Evolutionary conservation across 2,797 vertebrate genomes (phyloP).

Genomic region (Otolemur crassicaudatus): DNA sequence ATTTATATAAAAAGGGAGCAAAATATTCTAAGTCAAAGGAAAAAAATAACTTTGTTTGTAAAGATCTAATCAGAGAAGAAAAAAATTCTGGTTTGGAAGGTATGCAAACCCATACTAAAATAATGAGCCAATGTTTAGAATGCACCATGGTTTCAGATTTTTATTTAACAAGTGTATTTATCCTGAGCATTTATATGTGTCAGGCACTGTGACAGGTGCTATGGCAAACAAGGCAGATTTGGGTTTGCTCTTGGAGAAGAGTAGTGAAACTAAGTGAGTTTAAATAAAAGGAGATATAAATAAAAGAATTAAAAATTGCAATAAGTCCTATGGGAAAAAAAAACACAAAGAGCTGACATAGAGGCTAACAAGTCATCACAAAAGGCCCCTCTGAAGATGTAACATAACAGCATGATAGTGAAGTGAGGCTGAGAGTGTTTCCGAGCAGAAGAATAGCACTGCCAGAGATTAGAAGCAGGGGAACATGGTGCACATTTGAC

Average conservation of each 20-base stretch:
- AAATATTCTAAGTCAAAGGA: neutral
- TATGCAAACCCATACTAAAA: neutral
- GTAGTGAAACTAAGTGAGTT: neutral
- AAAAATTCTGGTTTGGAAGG: neutral
- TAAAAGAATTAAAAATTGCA: neutral
- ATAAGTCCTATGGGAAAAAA: neutral
- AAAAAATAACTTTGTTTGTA: neutral
- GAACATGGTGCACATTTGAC: neutral
- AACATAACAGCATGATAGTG: neutral
- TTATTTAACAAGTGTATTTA: neutral
- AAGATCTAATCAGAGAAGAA: constrained; percentile 5
- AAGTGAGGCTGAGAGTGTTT: neutral
- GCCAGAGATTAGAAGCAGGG: neutral
- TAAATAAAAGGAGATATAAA: neutral
- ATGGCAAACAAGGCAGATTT: neutral
- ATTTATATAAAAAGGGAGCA: constrained; percentile 6
- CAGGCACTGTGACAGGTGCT: neutral
- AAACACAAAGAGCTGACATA: neutral
- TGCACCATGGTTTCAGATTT: neutral
- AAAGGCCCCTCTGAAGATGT: neutral
- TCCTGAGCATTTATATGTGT: neutral
- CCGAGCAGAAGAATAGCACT: neutral
- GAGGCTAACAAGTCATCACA: neutral
- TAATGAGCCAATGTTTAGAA: neutral
- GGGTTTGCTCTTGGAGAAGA: neutral